Evolutionary conservation across 1,140 invertebrate genomes (phyloP).

Genomic region (Carposina sasakii): DNA sequence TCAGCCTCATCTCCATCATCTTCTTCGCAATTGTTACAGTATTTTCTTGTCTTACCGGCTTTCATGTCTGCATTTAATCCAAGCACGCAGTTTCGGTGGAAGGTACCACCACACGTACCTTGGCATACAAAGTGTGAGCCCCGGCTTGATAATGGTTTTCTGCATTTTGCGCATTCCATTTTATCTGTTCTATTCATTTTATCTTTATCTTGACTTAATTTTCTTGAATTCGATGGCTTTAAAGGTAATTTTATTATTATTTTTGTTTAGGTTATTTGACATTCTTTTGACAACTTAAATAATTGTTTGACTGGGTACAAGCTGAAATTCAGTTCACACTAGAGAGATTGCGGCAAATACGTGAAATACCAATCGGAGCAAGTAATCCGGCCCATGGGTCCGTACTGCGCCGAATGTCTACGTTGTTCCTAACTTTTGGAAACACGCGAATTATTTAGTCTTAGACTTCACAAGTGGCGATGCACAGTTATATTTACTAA

Average conservation of each 20-base stretch:
- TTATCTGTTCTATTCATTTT: too few species aligned
- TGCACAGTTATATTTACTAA: too few species aligned
- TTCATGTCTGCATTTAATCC: neutral
- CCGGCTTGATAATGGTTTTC: neutral
- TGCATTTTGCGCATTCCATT: slow-evolving; percentile 1
- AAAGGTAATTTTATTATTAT: too few species aligned
- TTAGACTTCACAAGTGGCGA: too few species aligned
- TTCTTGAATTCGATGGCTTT: too few species aligned
- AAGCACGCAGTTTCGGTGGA: neutral
- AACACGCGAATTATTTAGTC: slow-evolving; percentile 48
- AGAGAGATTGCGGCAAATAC: too few species aligned
- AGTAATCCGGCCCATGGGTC: slow-evolving; percentile 22
- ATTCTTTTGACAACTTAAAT: too few species aligned
- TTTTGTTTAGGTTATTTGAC: too few species aligned
- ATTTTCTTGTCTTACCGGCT: neutral
- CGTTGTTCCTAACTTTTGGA: slow-evolving; percentile 47
- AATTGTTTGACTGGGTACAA: too few species aligned
- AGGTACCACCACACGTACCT: neutral
- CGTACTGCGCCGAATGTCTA: slow-evolving; percentile 22
- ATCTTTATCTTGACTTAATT: too few species aligned
- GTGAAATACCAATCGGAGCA: slow-evolving; percentile 30
- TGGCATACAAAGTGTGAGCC: neutral
- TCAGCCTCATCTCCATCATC: neutral
- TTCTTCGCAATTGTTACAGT: neutral
- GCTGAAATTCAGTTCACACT: too few species aligned